Percentiles rank a stretch among this genome's conserved stretches.
phyloP scores from a whole-genome alignment of 1,140 invertebrate genomes.

The Elymnias hypermnestra region DNA sequence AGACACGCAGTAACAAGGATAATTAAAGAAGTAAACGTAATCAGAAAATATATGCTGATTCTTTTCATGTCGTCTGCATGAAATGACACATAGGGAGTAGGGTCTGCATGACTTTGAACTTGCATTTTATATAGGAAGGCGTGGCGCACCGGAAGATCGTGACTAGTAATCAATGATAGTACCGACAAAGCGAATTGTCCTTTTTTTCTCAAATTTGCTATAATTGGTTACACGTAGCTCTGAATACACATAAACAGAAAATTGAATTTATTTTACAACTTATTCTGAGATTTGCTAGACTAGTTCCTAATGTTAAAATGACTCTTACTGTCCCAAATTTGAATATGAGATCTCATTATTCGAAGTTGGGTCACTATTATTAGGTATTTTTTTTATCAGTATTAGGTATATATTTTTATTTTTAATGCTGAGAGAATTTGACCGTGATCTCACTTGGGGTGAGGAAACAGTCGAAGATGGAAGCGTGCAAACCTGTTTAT shows the following conservation, averaged over 20 bases:
- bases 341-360: too few relatives aligned
- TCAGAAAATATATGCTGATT: slow-evolving; percentile 26
- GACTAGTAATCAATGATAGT: slow-evolving; percentile 36
- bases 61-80: slow-evolving; percentile 38
- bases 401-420: too few relatives aligned
- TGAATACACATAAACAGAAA: background rate
- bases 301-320: too few relatives aligned
- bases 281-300: too few relatives aligned
- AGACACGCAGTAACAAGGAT: slow-evolving; percentile 18
- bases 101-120: slow-evolving; percentile 61
- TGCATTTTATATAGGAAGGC: slow-evolving; percentile 61
- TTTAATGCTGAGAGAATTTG: too few relatives aligned
- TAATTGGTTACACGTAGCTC: slow-evolving; percentile 8
- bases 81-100: slow-evolving; percentile 39
- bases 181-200: slow-evolving; percentile 17
- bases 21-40: slow-evolving; percentile 15
- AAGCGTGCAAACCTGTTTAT: too few relatives aligned
- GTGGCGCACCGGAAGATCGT: slow-evolving; percentile 55
- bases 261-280: background rate
- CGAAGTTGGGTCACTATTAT: too few relatives aligned
- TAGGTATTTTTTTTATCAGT: too few relatives aligned
- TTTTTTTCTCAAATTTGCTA: slow-evolving; percentile 18
- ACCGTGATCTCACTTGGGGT: too few relatives aligned
- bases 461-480: too few relatives aligned
- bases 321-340: too few relatives aligned